A percentile compares a stretch with the other conserved stretches of the same genome.
phyloP scores from a whole-genome alignment of 2,888 invertebrate genomes.

The Lysandra coridon region DNA sequence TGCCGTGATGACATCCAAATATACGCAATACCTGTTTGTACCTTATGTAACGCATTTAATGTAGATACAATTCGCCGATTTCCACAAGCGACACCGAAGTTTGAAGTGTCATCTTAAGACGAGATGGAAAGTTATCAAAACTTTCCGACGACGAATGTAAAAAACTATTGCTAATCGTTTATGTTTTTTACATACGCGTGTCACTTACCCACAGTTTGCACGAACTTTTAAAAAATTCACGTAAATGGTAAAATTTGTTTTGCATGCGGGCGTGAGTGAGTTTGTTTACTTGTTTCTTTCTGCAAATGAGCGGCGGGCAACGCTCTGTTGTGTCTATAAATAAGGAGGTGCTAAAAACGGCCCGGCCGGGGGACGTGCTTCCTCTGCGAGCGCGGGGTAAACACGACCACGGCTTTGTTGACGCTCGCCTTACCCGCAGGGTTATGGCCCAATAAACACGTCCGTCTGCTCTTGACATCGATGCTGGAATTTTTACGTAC shows the following conservation, averaged over 20 bases:
- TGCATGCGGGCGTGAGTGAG: conserved; percentile 50
- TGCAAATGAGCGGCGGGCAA: conserved; percentile 69
- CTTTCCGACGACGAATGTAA: neutral
- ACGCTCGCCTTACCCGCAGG: conserved; percentile 68
- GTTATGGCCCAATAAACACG: conserved; percentile 63
- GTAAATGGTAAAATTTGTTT: conserved; percentile 40
- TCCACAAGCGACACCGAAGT: neutral
- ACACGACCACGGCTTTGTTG: conserved; percentile 74
- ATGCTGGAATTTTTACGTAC: neutral
- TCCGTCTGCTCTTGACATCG: conserved; percentile 36
- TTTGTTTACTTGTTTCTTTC: conserved; percentile 68
- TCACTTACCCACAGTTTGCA: neutral
- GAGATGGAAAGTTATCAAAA: conserved; percentile 13
- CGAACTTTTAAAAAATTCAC: conserved; percentile 2
- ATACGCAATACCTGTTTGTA: conserved; percentile 17
- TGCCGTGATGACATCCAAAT: conserved; percentile 25
- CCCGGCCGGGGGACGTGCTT: conserved; percentile 74
- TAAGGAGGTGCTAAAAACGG: conserved; percentile 80
- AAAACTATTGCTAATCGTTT: neutral
- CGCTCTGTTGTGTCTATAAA: conserved; percentile 74
- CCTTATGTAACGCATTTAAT: conserved; percentile 25
- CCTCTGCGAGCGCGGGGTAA: conserved; percentile 76
- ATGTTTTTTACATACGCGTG: neutral
- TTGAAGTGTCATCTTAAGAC: conserved; percentile 1
- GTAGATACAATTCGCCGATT: conserved; percentile 12